Evolutionary conservation across 2,888 invertebrate species (phyloP), one percentile per base, ranked within the genome.

Genomic region (Acholoe squamosa): DNA sequence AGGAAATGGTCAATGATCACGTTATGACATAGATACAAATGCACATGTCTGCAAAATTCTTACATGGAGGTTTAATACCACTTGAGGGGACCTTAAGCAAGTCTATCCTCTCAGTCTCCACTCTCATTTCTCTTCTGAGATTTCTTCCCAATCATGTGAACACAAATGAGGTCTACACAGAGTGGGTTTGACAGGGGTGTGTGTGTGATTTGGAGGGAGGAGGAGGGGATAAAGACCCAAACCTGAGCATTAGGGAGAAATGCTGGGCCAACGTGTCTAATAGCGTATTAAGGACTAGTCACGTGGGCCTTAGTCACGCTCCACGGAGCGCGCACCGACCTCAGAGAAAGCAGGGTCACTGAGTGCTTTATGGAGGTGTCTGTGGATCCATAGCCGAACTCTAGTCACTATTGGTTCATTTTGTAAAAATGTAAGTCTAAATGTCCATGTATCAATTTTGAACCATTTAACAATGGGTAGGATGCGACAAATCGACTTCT

Each of bases 271-370:
- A 71, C 71, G 71, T 71, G 71, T 71, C 71, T 71, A 71, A 71
- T 71, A 71, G 14, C 71, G 71, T 71, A 71, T 71, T 71, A 71
- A 28, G 71, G 71, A n/a, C 14, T 14, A 28, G 71, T 71, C 71
- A 71, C 71, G 71, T 71, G 71, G 71, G 28, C 25, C 71, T 71
- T 71, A 28, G 71, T 71, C 71, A 71, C 71, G 71, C 71, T 71
- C 31, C 71, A 71, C 14, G 28, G 71, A 25, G 28, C 28, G 25
- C 71, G 28, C 14, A 14, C 71, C 71, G 31, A 71, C 71, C 71
- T 71, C 71, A 71, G 25, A 71, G 71, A 71, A 28, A 16, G 14
- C 71, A 71, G 71, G 71, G 71, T 71, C 71, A 71, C 31, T 71
- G 28, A 25, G 71, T 71, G 31, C 71, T 14, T 71, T 61, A 43